Percentiles rank a stretch among this genome's conserved stretches.
These are phyloP conservation scores for Kryptolebias marmoratus DNA, from an alignment of 2,113 vertebrate species.

Conservation along the genomic window DNA sequence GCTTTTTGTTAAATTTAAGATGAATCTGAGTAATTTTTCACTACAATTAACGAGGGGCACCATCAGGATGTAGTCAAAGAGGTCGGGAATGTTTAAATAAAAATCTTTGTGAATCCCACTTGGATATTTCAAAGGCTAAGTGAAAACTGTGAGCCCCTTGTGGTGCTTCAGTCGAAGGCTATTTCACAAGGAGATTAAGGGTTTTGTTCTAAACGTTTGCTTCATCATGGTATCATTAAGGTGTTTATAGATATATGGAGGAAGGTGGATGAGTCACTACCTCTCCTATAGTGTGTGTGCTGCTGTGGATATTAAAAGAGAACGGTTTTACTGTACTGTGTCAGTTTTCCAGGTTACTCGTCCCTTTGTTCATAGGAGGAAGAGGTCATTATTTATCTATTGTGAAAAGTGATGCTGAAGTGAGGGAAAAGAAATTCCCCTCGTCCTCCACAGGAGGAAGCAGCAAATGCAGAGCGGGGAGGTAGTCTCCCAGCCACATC, in stretches of 20 bases:
- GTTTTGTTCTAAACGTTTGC: neutral
- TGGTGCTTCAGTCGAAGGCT: neutral
- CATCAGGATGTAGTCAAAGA: too few relatives aligned
- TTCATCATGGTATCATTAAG: neutral
- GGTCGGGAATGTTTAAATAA: too few relatives aligned
- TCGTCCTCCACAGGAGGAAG: neutral
- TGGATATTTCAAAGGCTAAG: neutral
- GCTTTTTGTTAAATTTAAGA: neutral
- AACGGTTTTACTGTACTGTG: neutral
- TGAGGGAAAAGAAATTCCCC: neutral
- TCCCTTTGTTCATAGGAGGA: slow-evolving; percentile 35
- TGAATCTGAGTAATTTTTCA: neutral
- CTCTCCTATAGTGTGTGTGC: too few relatives aligned
- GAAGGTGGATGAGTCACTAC: too few relatives aligned
- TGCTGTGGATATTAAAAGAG: too few relatives aligned
- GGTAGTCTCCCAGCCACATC: neutral
- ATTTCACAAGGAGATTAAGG: neutral
- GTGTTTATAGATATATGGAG: neutral
- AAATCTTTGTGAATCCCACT: neutral
- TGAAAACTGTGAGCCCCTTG: neutral
- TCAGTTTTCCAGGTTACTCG: slow-evolving; percentile 18
- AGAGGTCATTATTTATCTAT: slow-evolving; percentile 7
- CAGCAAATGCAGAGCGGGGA: neutral
- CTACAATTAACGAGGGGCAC: neutral
- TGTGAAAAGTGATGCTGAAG: neutral